Conservation (phyloP, 1,140 invertebrate species). For the Drosophila obscura region DNA sequence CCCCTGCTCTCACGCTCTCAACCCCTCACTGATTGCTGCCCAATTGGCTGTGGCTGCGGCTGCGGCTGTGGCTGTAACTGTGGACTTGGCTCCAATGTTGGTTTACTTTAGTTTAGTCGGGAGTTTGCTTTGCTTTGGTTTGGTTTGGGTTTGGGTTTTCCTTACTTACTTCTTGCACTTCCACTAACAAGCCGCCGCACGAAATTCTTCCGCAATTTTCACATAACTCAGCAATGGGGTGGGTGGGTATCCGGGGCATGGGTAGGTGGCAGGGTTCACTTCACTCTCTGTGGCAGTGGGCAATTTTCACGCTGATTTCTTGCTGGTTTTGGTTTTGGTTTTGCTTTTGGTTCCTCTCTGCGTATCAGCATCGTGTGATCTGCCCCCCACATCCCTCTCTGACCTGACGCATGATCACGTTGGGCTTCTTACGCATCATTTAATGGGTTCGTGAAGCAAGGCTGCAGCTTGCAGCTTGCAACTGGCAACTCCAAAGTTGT, state of each 20-base stretch:
- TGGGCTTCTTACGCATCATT: constrained; percentile 75
- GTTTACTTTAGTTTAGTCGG: constrained; percentile 48
- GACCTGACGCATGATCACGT: constrained; percentile 75
- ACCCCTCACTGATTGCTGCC: constrained; percentile 26
- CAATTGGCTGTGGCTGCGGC: constrained; percentile 34
- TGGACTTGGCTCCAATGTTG: constrained; percentile 38
- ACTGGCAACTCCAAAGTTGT: constrained; percentile 38
- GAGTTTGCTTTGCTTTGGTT: constrained; percentile 14
- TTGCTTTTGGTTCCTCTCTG: constrained; percentile 12
- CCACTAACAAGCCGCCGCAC: constrained; percentile 59
- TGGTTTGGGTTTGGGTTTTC: background rate
- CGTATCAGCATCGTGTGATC: constrained; percentile 74
- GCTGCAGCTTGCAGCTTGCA: background rate
- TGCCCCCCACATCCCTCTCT: constrained; percentile 1
- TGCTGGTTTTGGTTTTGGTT: background rate
- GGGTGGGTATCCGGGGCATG: background rate
- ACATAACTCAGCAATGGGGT: constrained; percentile 34
- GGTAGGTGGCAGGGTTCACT: too few relatives aligned
- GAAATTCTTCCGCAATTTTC: constrained; percentile 63
- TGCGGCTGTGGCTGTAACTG: constrained; percentile 7
- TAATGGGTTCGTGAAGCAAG: constrained; percentile 70
- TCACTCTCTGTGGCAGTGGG: background rate
- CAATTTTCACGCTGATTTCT: constrained; percentile 63
- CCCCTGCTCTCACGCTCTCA: constrained; percentile 1
- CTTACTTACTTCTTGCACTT: constrained; percentile 1